These are phyloP conservation scores for Equus quagga DNA, from an alignment of 2,113 vertebrate species.

Conservation along the genomic window DNA sequence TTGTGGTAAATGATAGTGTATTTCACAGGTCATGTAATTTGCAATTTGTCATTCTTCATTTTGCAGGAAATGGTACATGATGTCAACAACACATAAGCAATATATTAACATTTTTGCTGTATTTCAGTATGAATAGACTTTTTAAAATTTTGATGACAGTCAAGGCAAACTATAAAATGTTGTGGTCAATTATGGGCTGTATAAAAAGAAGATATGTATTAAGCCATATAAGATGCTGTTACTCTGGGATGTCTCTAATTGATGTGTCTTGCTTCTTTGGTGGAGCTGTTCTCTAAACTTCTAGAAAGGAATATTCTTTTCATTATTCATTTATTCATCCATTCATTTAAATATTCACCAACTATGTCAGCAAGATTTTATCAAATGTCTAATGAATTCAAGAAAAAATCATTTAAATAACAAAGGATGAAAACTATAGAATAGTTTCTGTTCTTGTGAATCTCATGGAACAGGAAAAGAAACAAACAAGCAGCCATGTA, in stretches of 20 bases:
- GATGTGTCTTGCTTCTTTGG: background rate
- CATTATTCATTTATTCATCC: background rate
- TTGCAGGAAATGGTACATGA: slow-evolving; percentile 58
- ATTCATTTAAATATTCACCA: background rate
- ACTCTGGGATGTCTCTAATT: background rate
- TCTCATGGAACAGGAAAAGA: background rate
- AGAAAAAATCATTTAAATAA: background rate
- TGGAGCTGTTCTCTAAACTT: background rate
- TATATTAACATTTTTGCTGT: slow-evolving; percentile 42
- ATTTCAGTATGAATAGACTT: slow-evolving; percentile 9
- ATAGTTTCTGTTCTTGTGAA: background rate
- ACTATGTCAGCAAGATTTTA: background rate
- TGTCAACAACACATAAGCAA: slow-evolving; percentile 54
- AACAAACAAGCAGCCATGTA: background rate
- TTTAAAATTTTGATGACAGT: background rate
- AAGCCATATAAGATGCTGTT: background rate
- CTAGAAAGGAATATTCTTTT: background rate
- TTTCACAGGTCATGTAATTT: slow-evolving; percentile 59
- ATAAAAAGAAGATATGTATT: background rate
- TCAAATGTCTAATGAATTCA: background rate
- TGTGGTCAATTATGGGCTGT: background rate
- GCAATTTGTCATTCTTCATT: slow-evolving; percentile 70
- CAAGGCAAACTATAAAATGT: slow-evolving; percentile 1
- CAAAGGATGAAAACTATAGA: background rate
- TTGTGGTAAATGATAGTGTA: slow-evolving; percentile 59